These are phyloP conservation scores for Uria aalge DNA, from an alignment of 2,113 vertebrate genomes.

Conservation along the genomic window DNA sequence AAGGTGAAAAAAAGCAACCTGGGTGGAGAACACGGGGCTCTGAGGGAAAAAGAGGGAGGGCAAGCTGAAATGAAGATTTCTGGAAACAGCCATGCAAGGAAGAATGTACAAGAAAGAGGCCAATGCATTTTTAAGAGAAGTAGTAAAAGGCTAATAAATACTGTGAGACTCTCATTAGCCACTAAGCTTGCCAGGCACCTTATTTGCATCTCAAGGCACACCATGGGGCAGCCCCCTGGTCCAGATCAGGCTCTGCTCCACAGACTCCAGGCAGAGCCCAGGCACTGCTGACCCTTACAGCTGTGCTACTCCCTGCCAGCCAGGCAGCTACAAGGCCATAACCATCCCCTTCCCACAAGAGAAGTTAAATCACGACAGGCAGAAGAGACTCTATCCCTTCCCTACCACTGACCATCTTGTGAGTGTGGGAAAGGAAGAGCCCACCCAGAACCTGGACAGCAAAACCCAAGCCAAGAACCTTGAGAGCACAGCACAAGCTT, in stretches of 20 bases:
- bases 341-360: fast-evolving
- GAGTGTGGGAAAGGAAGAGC: neutral
- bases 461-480: neutral
- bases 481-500: neutral
- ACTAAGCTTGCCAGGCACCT: neutral
- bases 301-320: neutral
- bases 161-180: neutral
- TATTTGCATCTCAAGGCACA: neutral
- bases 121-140: neutral
- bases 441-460: neutral
- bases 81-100: neutral
- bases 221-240: neutral
- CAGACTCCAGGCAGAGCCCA: neutral
- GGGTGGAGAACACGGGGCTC: neutral
- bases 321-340: neutral
- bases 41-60: neutral
- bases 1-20: neutral
- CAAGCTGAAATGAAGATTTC: neutral
- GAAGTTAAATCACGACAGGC: fast-evolving
- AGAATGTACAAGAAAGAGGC: neutral
- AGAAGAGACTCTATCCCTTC: neutral
- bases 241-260: neutral
- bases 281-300: neutral
- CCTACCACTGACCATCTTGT: neutral
- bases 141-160: neutral